These are phyloP conservation scores for Martes martes DNA, from an alignment of 2,113 vertebrate species.

Conservation along the genomic window DNA sequence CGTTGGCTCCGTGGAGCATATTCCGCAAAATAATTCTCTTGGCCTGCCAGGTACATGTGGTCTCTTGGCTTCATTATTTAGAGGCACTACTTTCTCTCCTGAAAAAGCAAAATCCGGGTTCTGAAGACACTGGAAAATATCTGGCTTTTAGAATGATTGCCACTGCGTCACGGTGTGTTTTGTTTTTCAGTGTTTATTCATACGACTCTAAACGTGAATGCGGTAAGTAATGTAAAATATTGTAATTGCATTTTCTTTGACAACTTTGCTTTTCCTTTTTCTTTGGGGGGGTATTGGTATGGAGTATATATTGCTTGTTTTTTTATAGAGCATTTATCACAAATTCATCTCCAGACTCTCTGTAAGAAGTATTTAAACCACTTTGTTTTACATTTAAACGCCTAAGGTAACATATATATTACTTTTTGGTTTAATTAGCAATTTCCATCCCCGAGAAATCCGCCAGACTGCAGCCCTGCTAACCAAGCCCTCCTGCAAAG, in stretches of 20 bases:
- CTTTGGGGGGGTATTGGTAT: neutral
- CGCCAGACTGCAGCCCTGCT: neutral
- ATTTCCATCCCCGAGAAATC: neutral
- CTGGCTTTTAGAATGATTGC: neutral
- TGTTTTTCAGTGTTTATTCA: neutral
- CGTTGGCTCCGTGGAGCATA: neutral
- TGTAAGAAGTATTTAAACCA: neutral
- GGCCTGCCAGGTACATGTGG: neutral
- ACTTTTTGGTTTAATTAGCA: neutral
- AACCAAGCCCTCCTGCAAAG: neutral
- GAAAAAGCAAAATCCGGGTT: neutral
- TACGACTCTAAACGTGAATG: neutral
- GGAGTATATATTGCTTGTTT: neutral
- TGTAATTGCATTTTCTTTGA: neutral
- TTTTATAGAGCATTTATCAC: neutral
- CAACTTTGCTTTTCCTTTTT: neutral
- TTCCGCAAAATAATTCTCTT: conserved; percentile 28
- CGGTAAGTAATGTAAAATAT: neutral
- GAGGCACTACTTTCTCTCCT: neutral
- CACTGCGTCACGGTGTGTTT: neutral
- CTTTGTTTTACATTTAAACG: neutral
- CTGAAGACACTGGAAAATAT: neutral
- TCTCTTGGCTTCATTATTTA: neutral
- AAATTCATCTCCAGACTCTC: neutral
- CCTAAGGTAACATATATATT: neutral